Evolutionary conservation across 2,888 invertebrate species (phyloP).

Genomic region (Timema cristinae): DNA sequence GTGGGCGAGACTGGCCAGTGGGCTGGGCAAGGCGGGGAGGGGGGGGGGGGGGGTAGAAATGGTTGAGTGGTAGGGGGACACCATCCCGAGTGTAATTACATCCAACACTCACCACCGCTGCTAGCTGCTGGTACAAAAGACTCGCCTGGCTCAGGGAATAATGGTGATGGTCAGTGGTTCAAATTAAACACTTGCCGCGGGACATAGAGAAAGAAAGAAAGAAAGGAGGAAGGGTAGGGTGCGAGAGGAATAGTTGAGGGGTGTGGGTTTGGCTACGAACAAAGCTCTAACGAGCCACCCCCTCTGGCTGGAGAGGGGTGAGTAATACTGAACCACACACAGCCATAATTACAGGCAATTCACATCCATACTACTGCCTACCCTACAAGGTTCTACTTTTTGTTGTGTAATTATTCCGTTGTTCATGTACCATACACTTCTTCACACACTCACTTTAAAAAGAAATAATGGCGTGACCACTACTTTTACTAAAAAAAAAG

Average conservation of each 20-base stretch:
- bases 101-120: too few species aligned
- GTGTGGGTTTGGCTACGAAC: not conserved
- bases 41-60: not conserved
- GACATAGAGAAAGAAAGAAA: not conserved
- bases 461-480: too few species aligned
- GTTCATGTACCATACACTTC: too few species aligned
- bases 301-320: not conserved
- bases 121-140: conserved; percentile 9
- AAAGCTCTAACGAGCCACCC: conserved; percentile 16
- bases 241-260: not conserved
- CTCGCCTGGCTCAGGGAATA: not conserved
- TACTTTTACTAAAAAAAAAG: too few species aligned
- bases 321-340: not conserved
- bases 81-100: conserved; percentile 14
- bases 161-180: conserved; percentile 15
- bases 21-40: too few species aligned
- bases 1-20: not conserved
- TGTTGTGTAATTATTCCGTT: too few species aligned
- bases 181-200: conserved; percentile 17
- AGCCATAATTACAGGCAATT: too few species aligned
- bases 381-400: too few species aligned
- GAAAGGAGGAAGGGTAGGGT: not conserved
- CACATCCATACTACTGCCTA: too few species aligned
- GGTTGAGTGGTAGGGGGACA: conserved; percentile 3
- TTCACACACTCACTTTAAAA: too few species aligned